Percentiles rank a stretch among this genome's conserved stretches.
phyloP scores from a whole-genome alignment of 2,113 vertebrate species.

The Lasiurus borealis region DNA sequence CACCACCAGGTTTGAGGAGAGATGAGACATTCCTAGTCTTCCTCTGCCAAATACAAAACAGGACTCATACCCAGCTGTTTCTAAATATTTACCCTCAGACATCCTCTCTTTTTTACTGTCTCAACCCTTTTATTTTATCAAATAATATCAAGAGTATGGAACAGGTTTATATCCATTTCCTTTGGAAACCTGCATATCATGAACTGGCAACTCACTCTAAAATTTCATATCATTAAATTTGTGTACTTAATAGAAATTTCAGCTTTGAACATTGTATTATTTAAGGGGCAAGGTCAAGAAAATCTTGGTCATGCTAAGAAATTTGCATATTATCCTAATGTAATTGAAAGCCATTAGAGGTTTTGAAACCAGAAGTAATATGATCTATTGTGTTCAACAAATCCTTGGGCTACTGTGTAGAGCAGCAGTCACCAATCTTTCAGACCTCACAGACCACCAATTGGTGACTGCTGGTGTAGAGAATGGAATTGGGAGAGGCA shows the following conservation, averaged over 20 bases:
- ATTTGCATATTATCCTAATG: neutral
- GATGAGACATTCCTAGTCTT: neutral
- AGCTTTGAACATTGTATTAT: neutral
- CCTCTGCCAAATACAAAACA: neutral
- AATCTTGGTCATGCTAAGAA: neutral
- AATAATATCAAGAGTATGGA: neutral
- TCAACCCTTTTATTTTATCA: neutral
- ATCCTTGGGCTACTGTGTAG: neutral
- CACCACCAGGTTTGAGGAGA: neutral
- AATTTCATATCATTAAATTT: neutral
- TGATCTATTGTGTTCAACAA: neutral
- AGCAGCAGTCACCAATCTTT: too few relatives aligned
- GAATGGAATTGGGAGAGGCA: neutral
- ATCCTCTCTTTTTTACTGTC: neutral
- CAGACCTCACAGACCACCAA: too few relatives aligned
- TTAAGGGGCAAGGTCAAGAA: conserved; percentile 2
- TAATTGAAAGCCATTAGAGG: neutral
- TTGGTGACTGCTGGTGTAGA: neutral
- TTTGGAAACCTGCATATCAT: neutral
- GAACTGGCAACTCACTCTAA: neutral
- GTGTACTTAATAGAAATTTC: neutral
- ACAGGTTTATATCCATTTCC: neutral
- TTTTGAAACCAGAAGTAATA: neutral
- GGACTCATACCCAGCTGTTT: neutral
- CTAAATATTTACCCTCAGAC: neutral